phyloP scores from a whole-genome alignment of 2,113 vertebrate species.

The Eublepharis macularius region DNA sequence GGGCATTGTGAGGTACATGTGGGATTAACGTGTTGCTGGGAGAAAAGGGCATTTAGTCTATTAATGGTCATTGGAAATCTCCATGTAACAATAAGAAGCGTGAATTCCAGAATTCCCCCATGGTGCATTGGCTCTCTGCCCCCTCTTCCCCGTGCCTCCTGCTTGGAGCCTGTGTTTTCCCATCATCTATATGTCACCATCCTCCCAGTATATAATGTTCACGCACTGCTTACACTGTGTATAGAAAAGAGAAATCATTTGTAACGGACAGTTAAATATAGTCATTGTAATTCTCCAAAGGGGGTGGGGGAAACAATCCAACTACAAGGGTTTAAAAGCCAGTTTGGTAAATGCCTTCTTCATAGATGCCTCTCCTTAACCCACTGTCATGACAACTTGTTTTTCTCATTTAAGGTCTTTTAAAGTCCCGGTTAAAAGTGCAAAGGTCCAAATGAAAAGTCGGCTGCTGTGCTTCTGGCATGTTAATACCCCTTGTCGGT shows the following conservation, averaged over 20 bases:
- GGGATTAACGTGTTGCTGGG: conserved; percentile 21
- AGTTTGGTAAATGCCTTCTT: conserved; percentile 14
- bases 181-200: conserved; percentile 16
- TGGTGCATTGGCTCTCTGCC: not conserved
- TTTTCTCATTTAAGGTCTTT: not conserved
- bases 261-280: not conserved
- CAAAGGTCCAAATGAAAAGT: not conserved
- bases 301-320: conserved; percentile 1
- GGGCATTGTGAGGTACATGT: accelerated
- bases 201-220: not conserved
- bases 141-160: not conserved
- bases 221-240: not conserved
- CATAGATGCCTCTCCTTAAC: not conserved
- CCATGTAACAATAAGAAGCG: not conserved
- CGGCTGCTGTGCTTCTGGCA: not conserved
- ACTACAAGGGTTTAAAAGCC: not conserved
- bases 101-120: accelerated
- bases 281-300: conserved; percentile 19
- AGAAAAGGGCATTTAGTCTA: not conserved
- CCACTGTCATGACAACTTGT: conserved; percentile 16
- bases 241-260: conserved; percentile 27
- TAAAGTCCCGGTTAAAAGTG: not conserved
- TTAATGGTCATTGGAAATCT: not conserved
- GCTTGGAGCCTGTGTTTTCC: not conserved
- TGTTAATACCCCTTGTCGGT: accelerated